Percentiles rank a stretch among this genome's conserved stretches.
phyloP scores from a whole-genome alignment of 2,888 invertebrate genomes.

The Elegia similella region DNA sequence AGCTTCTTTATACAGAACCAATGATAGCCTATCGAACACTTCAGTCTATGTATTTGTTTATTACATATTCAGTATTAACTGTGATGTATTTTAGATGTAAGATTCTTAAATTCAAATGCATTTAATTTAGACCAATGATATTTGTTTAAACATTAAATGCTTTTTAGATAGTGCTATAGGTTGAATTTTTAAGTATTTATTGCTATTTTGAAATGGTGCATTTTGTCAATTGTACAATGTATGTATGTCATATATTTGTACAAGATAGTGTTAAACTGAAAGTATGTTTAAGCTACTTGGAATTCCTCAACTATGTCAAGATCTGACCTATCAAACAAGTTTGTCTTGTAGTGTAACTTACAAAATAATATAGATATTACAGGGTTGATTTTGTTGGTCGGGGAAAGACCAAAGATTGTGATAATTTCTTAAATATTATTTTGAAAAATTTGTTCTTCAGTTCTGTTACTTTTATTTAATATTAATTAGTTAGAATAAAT shows the following conservation, averaged over 20 bases:
- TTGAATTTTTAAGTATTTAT: conserved; percentile 27
- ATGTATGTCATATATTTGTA: background rate
- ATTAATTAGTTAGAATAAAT: background rate
- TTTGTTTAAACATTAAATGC: conserved; percentile 39
- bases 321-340: too few relatives aligned
- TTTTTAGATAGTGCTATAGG: conserved; percentile 16
- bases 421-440: background rate
- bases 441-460: background rate
- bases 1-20: conserved; percentile 73
- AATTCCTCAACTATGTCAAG: too few relatives aligned
- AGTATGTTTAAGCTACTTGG: background rate
- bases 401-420: conserved; percentile 5
- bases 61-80: conserved; percentile 75
- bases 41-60: conserved; percentile 54
- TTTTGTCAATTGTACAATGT: background rate
- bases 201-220: background rate
- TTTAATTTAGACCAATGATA: conserved; percentile 73
- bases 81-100: conserved; percentile 72
- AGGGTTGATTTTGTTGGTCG: conserved; percentile 5
- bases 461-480: background rate
- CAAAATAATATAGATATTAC: conserved; percentile 1
- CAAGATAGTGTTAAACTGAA: background rate
- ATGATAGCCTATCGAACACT: conserved; percentile 51
- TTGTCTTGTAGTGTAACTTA: too few relatives aligned
- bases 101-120: conserved; percentile 67